Evolutionary conservation across 2,888 invertebrate genomes (phyloP), one percentile per base, ranked within the genome.

Genomic region (Drosophila crucigera): DNA sequence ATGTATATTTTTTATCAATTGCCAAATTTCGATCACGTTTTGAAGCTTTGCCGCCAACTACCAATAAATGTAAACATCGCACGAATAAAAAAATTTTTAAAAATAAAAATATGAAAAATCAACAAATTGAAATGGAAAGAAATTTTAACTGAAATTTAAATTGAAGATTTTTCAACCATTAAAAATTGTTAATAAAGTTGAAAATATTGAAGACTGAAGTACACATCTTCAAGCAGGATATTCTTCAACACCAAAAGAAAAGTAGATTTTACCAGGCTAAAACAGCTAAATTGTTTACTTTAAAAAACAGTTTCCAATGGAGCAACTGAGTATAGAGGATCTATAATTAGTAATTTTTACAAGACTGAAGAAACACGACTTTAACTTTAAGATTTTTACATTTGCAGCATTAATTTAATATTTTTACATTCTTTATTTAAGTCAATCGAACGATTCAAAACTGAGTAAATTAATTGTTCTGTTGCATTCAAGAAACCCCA

Each of bases 41-140:
- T n/a, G 0, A n/a, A 4, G n/a, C 39, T 19, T n/a, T 39, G 9
- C 39, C 19, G 19, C 19, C 9, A 39, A n/a, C 1, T 9, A 39
- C 0, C 4, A n/a, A 4, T n/a, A n/a, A 39, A n/a, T n/a, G 1
- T 9, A n/a, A 19, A 9, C 4, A 39, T 9, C 3, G 11, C 5
- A 11, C 5, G 11, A 22, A 22, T 6, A 43, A 22, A 14, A n/a
- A 22, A 14, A n/a, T 1, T 11, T 11, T 6, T 43, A 43, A 14
- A 11, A 11, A 3, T 11, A 14, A 14, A 22, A 14, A 43, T 7
- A 25, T 16, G 0, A 4, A 47, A 25, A 25, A 2, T 47, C 25
- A 25, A 16, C 7, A 47, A 47, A 9, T 16, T 14, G 1, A 47
- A 47, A 14, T 3, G 2, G 14, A 22, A 22, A 37, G 11, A 14